Evolutionary conservation across 2,113 vertebrate species (phyloP).

Genomic region (Forbesichthys papilliferus): DNA sequence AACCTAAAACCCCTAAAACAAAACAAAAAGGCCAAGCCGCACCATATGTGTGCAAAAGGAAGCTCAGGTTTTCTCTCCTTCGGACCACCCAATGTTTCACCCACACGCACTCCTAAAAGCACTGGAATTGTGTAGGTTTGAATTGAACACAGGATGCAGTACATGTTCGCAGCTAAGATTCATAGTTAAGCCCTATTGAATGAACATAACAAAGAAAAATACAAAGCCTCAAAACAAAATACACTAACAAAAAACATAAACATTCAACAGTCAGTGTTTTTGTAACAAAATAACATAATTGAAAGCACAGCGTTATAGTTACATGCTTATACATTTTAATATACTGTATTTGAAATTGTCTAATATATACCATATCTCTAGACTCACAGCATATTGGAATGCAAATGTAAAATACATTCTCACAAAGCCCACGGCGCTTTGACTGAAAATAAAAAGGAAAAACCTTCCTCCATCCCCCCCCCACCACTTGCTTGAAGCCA

Average conservation of each 20-base stretch:
- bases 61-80: conserved; percentile 62
- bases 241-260: conserved; percentile 3
- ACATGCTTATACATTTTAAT: background rate
- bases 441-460: conserved; percentile 77
- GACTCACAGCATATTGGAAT: conserved; percentile 35
- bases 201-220: conserved; percentile 48
- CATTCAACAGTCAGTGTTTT: too few species aligned
- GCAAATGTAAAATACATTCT: conserved; percentile 59
- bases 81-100: conserved; percentile 79
- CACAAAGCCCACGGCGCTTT: conserved; percentile 59
- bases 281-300: conserved; percentile 1
- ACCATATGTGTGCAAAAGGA: conserved; percentile 78
- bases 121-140: conserved; percentile 33
- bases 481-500: conserved; percentile 66
- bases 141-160: conserved; percentile 37
- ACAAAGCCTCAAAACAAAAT: conserved; percentile 49
- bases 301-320: background rate
- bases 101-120: conserved; percentile 72
- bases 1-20: conserved; percentile 78
- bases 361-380: conserved; percentile 42
- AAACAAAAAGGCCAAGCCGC: conserved; percentile 78
- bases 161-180: conserved; percentile 43
- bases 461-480: conserved; percentile 71
- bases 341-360: background rate
- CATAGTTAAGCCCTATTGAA: conserved; percentile 46